These are phyloP conservation scores for Trissolcus japonicus DNA, from an alignment of 2,888 invertebrate species.

Conservation along the genomic window DNA sequence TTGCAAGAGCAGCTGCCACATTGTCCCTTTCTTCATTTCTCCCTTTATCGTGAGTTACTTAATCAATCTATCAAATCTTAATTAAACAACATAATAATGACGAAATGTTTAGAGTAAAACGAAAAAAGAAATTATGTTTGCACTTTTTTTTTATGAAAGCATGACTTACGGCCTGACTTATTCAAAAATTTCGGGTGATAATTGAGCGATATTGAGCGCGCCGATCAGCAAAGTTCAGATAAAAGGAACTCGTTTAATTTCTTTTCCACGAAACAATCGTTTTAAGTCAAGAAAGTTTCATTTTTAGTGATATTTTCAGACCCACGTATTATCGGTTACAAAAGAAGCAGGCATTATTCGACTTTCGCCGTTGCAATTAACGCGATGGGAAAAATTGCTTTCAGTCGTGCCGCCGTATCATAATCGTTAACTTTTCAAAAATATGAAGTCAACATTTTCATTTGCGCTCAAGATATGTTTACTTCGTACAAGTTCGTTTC, in stretches of 20 bases:
- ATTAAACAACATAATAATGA: too few species aligned
- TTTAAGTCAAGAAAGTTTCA: constrained; percentile 46
- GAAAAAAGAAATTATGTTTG: too few species aligned
- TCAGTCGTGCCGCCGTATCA: constrained; percentile 13
- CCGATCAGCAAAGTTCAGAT: constrained; percentile 14
- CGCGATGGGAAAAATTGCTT: constrained; percentile 25
- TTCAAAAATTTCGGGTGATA: background rate
- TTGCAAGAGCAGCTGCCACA: constrained; percentile 63
- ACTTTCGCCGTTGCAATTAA: constrained; percentile 48
- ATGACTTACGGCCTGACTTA: too few species aligned
- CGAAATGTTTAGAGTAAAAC: too few species aligned
- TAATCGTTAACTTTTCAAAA: constrained; percentile 26
- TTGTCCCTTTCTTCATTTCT: constrained; percentile 16
- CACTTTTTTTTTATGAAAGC: too few species aligned
- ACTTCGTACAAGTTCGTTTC: too few species aligned
- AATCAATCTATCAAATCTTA: too few species aligned
- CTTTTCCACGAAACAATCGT: constrained; percentile 46
- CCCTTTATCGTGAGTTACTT: too few species aligned
- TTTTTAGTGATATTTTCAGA: constrained; percentile 43
- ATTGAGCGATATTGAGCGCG: constrained; percentile 22
- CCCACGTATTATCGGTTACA: constrained; percentile 43
- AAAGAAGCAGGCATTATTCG: constrained; percentile 38
- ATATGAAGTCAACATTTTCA: too few species aligned
- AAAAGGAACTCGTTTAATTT: constrained; percentile 35
- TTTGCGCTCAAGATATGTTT: too few species aligned